Evolutionary conservation across 2,888 invertebrate genomes (phyloP).

Genomic region (Plusia festucae): DNA sequence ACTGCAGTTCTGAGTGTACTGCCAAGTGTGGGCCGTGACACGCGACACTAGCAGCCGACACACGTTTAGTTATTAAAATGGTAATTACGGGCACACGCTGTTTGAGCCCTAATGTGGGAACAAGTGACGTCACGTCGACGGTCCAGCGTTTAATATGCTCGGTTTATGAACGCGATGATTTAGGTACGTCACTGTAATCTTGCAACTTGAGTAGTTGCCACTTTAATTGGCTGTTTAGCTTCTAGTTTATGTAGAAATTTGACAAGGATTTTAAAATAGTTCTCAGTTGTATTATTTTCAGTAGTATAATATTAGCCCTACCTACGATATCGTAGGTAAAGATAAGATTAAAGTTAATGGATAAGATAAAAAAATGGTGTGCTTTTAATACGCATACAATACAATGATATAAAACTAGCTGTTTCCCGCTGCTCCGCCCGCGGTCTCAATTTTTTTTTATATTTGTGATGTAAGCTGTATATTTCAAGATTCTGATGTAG

Average conservation of each 20-base stretch:
- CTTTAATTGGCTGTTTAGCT: slow-evolving; percentile 24
- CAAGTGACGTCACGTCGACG: slow-evolving; percentile 35
- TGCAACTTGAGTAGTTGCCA: slow-evolving; percentile 24
- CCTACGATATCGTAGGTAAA: no score
- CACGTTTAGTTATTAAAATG: slow-evolving; percentile 57
- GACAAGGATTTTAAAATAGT: neutral
- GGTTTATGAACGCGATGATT: slow-evolving; percentile 43
- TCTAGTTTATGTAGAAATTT: neutral
- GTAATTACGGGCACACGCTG: slow-evolving; percentile 53
- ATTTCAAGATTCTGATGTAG: no score
- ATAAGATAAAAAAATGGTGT: no score
- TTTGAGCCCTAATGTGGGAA: slow-evolving; percentile 49
- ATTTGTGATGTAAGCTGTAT: no score
- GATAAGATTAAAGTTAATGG: no score
- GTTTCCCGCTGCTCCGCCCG: no score
- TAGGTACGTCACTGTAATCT: slow-evolving; percentile 45
- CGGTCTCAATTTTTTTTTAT: no score
- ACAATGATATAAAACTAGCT: no score
- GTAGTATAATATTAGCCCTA: no score
- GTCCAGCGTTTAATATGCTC: slow-evolving; percentile 42
- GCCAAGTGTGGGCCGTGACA: slow-evolving; percentile 20
- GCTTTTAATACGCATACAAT: no score
- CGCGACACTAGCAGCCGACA: slow-evolving; percentile 32
- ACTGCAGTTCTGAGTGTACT: neutral
- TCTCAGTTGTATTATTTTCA: no score